Base-by-base conservation (phyloP, 2,888 invertebrate species). In the Drosophila borealis region DNA sequence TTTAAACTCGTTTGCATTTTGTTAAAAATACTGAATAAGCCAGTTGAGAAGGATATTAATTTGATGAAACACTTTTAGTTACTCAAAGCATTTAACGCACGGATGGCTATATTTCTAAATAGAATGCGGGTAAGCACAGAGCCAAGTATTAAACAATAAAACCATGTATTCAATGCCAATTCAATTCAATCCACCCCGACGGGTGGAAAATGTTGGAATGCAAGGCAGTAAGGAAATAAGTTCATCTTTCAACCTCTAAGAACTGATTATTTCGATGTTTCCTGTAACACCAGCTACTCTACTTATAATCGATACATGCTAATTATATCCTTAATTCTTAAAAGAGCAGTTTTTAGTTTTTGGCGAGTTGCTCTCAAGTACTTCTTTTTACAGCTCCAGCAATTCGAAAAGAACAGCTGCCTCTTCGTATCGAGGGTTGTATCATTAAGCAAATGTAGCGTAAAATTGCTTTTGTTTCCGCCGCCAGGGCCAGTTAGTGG, bases 371-470 rank as follows among this genome's bases (percentile, higher is more conserved):
- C n/a, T 41, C 37, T 42, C 4, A 50, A 60, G 42, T 41, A 61
- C 45, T 25, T 55, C 34, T 55, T 67, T 59, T 42, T 68, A 45
- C 49, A 48, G 44, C 46, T 36, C 36, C 46, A 41, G 44, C 46
- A 64, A 39, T 14, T 19, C 41, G 21, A 34, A 21, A 33, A 49
- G 46, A 74, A 57, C 76, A 77, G 46, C 78, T 77, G 77, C 51
- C 53, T 54, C 3, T 41, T 53, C 9, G 42, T 14, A 44, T 46
- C 25, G 71, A 67, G 75, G 80, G 85, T 74, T 80, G 80, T 49
- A 74, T 76, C 78, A 80, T 81, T 78, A 86, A 78, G 70, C 63
- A 81, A 85, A 87, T 85, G 85, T 82, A 84, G 78, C 85, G 74
- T 85, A 76, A 85, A 87, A 85, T 84, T 84, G 80, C 68, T 72